These are phyloP conservation scores for Murina feae DNA, from an alignment of 2,113 vertebrate species.

Conservation along the genomic window DNA sequence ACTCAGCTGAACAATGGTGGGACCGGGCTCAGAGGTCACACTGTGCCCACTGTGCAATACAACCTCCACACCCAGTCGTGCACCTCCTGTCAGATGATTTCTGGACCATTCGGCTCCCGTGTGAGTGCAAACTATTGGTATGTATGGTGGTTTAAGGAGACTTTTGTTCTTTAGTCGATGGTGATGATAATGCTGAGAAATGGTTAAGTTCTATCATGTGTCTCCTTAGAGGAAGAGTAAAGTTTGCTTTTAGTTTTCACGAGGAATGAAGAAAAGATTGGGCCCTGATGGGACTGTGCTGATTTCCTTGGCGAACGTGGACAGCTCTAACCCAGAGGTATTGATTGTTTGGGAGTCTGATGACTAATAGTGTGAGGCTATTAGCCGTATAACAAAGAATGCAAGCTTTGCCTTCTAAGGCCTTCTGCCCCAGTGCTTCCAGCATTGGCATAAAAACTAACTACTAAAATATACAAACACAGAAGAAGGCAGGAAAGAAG, in stretches of 20 bases:
- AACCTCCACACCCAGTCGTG: neutral
- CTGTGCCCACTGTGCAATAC: fast-evolving
- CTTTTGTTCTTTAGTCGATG: neutral
- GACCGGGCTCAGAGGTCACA: neutral
- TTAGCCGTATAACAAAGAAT: neutral
- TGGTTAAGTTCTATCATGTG: neutral
- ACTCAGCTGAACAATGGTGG: neutral
- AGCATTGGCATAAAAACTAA: neutral
- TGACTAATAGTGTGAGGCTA: neutral
- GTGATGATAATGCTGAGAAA: neutral
- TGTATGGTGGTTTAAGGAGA: neutral
- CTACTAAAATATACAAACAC: neutral
- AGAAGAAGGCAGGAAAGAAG: neutral
- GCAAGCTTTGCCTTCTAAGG: neutral
- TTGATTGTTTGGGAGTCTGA: neutral
- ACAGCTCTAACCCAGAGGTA: neutral
- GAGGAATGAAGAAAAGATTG: neutral
- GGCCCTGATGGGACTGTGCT: neutral
- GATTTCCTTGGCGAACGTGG: neutral
- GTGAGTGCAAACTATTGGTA: neutral
- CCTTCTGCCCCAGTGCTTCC: neutral
- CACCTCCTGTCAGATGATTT: neutral
- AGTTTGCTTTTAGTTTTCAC: neutral
- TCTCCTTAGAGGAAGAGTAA: neutral
- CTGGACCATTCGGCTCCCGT: neutral